Evolutionary conservation across 2,888 invertebrate species (phyloP).

Genomic region (Chymomyza procnemis): DNA sequence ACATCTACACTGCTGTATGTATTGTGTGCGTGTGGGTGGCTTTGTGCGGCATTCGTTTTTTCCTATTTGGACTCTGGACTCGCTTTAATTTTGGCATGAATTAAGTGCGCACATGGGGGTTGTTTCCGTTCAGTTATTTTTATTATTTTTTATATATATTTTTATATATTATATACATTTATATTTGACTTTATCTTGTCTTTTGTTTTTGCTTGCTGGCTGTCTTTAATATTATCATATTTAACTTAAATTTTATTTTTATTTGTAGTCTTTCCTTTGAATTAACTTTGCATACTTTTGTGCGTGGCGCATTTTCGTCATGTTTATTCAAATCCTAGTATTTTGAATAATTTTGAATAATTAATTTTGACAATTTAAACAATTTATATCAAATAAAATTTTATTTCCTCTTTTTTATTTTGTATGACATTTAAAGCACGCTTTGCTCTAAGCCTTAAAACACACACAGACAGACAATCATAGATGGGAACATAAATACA

Average conservation of each 20-base stretch:
- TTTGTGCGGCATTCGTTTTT: neutral
- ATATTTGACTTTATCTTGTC: conserved; percentile 3
- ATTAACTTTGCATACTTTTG: neutral
- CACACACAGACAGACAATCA: neutral
- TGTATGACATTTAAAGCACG: neutral
- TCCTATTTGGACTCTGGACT: conserved; percentile 33
- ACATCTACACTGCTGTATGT: conserved; percentile 8
- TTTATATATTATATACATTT: conserved; percentile 25
- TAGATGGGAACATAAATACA: conserved; percentile 10
- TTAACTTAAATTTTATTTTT: neutral
- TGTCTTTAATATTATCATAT: neutral
- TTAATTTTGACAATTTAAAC: neutral
- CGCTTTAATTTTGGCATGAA: conserved; percentile 75
- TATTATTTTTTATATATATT: conserved; percentile 29
- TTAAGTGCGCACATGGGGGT: conserved; percentile 74
- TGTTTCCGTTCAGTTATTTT: conserved; percentile 63
- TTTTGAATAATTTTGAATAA: no score
- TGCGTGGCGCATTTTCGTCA: neutral
- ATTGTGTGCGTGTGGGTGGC: conserved; percentile 33
- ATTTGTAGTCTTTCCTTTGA: neutral
- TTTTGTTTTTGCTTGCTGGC: neutral
- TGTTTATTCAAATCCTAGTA: neutral
- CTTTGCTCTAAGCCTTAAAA: neutral
- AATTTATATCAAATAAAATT: neutral
- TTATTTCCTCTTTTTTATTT: no score